phyloP scores from a whole-genome alignment of 2,113 vertebrate genomes.

The Nannospalax galili region DNA sequence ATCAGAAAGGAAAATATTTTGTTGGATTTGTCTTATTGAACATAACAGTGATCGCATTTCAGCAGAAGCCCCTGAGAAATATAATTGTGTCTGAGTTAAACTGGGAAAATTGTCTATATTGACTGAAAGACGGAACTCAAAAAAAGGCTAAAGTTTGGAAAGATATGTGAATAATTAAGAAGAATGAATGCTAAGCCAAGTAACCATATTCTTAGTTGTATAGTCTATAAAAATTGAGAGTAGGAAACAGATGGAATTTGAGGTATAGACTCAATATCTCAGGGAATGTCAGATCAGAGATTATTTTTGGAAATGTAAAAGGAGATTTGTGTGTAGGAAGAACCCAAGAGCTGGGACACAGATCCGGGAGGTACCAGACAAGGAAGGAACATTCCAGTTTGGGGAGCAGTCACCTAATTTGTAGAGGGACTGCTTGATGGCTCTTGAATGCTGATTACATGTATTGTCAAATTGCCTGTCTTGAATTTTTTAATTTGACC shows the following conservation, averaged over 20 bases:
- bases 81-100: constrained; percentile 71
- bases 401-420: constrained; percentile 3
- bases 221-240: constrained; percentile 73
- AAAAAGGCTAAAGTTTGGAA: constrained; percentile 82
- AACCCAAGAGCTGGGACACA: constrained; percentile 62
- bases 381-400: constrained; percentile 57
- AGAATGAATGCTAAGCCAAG: constrained; percentile 73
- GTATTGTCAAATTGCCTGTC: constrained; percentile 33
- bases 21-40: constrained; percentile 28
- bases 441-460: constrained; percentile 51
- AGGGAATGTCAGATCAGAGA: constrained; percentile 82
- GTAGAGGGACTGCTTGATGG: background rate
- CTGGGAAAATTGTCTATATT: constrained; percentile 72
- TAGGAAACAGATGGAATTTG: constrained; percentile 78
- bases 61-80: constrained; percentile 55
- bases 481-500: constrained; percentile 29
- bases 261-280: constrained; percentile 82
- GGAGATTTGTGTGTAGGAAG: constrained; percentile 77
- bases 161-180: constrained; percentile 79
- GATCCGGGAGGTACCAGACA: constrained; percentile 58
- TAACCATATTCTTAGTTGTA: constrained; percentile 72
- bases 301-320: constrained; percentile 78
- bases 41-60: constrained; percentile 39
- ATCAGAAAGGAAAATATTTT: background rate
- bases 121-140: constrained; percentile 77